Evolutionary conservation across 2,888 invertebrate species (phyloP).

Genomic region (Stegophylla sp.): DNA sequence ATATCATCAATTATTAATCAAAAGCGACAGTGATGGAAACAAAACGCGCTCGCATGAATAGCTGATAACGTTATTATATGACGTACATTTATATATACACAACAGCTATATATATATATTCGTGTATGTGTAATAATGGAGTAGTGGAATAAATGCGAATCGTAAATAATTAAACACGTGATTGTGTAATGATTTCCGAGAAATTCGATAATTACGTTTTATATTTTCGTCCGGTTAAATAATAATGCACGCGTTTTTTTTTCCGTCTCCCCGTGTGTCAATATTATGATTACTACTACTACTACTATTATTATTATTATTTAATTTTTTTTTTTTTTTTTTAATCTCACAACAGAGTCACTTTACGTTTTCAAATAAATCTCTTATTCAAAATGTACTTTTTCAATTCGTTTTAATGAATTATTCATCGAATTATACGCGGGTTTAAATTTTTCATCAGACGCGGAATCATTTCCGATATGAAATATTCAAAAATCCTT

Average conservation of each 20-base stretch:
- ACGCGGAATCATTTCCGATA: conserved; percentile 31
- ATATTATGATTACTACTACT: conserved; percentile 9
- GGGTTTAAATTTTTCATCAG: conserved; percentile 26
- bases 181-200: not conserved
- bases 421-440: conserved; percentile 33
- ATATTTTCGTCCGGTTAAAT: not conserved
- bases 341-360: conserved; percentile 12
- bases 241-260: conserved; percentile 19
- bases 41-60: conserved; percentile 15
- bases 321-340: not conserved
- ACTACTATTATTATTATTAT: not conserved
- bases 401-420: conserved; percentile 42
- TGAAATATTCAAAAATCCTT: conserved; percentile 30
- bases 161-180: conserved; percentile 14
- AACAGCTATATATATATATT: not conserved
- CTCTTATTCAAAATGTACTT: conserved; percentile 33
- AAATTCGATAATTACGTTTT: not conserved
- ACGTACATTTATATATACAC: not conserved
- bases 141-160: not conserved
- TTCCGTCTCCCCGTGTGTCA: not conserved
- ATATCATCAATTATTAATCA: conserved; percentile 57
- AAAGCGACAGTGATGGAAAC: conserved; percentile 54
- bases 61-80: not conserved
- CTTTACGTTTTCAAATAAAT: conserved; percentile 31
- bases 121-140: not conserved